A percentile compares a stretch with the other conserved stretches of the same genome.
Evolutionary conservation across 2,113 vertebrate genomes (phyloP).

Genomic region (Calyptomena viridis): DNA sequence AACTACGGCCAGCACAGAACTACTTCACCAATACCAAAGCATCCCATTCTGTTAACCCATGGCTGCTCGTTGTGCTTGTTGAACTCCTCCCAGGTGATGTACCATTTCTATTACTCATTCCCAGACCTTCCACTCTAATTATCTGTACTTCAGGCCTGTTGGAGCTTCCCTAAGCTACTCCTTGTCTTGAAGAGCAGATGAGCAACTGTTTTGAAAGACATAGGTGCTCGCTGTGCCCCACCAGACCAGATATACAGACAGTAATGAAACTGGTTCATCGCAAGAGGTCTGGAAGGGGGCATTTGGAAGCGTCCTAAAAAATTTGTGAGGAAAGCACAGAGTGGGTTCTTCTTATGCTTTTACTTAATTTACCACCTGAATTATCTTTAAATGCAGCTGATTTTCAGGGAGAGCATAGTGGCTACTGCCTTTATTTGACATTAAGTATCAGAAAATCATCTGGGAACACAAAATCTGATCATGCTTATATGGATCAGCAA

Average conservation of each 20-base stretch:
- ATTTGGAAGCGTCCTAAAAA: background rate
- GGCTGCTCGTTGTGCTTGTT: background rate
- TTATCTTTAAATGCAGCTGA: background rate
- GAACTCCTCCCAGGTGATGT: background rate
- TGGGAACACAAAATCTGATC: background rate
- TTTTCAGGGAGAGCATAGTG: background rate
- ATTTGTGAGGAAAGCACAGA: background rate
- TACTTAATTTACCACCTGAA: background rate
- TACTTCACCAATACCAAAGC: background rate
- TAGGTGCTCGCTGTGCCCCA: background rate
- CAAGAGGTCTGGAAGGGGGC: background rate
- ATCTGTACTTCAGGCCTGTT: background rate
- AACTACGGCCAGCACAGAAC: background rate
- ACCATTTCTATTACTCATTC: background rate
- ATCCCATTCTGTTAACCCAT: background rate
- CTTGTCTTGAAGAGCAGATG: background rate
- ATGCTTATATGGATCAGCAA: background rate
- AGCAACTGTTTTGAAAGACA: background rate
- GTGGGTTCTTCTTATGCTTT: background rate
- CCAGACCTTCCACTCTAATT: background rate
- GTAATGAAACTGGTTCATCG: background rate
- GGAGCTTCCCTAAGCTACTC: background rate
- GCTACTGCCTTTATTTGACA: background rate
- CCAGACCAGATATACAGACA: background rate
- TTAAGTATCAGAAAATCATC: background rate